Evolutionary conservation across 2,888 invertebrate species (phyloP).

Genomic region (Nematopogon swammerdamellus): DNA sequence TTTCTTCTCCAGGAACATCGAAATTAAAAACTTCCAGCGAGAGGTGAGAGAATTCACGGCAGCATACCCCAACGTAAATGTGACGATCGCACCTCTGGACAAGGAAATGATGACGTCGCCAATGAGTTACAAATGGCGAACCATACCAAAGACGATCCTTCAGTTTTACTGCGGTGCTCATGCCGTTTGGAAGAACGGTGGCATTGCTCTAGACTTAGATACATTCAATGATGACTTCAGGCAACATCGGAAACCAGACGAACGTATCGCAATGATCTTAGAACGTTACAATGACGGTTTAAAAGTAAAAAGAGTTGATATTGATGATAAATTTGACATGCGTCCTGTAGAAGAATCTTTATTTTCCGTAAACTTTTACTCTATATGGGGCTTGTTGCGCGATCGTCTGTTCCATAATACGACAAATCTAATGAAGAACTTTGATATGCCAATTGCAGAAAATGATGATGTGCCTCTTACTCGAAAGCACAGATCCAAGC

Average conservation of each 20-base stretch:
- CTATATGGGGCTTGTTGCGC: too few species aligned
- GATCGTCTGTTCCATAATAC: too few species aligned
- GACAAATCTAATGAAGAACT: too few species aligned
- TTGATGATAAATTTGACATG: too few species aligned
- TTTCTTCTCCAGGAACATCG: not conserved
- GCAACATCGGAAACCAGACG: conserved; percentile 18
- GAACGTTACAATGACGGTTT: conserved; percentile 37
- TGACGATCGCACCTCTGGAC: conserved; percentile 30
- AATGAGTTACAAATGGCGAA: conserved; percentile 42
- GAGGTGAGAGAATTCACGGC: conserved; percentile 22
- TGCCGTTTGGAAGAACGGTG: conserved; percentile 54
- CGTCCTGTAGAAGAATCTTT: too few species aligned
- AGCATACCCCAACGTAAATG: conserved; percentile 33
- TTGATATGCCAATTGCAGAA: too few species aligned
- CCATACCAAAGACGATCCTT: conserved; percentile 33
- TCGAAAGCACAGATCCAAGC: too few species aligned
- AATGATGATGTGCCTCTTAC: too few species aligned
- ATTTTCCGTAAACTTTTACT: too few species aligned
- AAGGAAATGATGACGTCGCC: conserved; percentile 49
- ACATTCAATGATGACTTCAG: conserved; percentile 22
- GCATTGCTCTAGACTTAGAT: conserved; percentile 37
- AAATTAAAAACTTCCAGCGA: not conserved
- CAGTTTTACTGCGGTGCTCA: conserved; percentile 49
- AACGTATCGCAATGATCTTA: conserved; percentile 24
- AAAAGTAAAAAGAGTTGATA: conserved; percentile 4